phyloP scores from a whole-genome alignment of 2,888 invertebrate genomes.

The Drosophila putrida region DNA sequence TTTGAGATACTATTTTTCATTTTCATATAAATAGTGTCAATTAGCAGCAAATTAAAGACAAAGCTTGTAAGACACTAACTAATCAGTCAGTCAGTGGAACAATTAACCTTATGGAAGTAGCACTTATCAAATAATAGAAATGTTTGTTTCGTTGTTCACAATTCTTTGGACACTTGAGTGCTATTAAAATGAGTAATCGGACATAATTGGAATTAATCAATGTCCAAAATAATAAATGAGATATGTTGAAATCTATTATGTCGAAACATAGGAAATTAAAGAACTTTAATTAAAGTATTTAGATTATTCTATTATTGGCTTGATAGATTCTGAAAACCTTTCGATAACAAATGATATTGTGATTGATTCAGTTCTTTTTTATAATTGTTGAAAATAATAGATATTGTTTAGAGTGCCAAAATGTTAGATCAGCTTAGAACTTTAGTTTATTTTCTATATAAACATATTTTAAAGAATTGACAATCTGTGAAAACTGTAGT shows the following conservation, averaged over 20 bases:
- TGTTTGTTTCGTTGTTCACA: conserved; percentile 11
- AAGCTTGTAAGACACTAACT: conserved; percentile 18
- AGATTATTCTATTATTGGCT: not conserved
- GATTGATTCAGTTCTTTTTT: not conserved
- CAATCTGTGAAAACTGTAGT: too few relatives aligned
- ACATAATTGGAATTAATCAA: conserved; percentile 43
- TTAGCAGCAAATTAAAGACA: conserved; percentile 41
- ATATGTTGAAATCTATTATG: conserved; percentile 8
- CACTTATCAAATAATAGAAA: conserved; percentile 30
- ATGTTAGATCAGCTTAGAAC: not conserved
- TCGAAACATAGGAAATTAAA: conserved; percentile 6
- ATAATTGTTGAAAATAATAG: not conserved
- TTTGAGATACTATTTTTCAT: conserved; percentile 4
- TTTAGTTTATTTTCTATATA: too few relatives aligned
- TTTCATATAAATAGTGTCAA: conserved; percentile 35
- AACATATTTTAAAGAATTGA: too few relatives aligned
- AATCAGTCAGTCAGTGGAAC: conserved; percentile 42
- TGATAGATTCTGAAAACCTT: not conserved
- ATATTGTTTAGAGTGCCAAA: not conserved
- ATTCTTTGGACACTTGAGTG: conserved; percentile 55
- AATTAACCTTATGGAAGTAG: conserved; percentile 19
- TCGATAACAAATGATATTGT: not conserved
- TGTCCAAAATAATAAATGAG: conserved; percentile 30
- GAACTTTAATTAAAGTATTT: not conserved
- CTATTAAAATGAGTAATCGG: conserved; percentile 55